Base-by-base conservation (phyloP, 1,140 invertebrate genomes). In the Papilio machaon region DNA sequence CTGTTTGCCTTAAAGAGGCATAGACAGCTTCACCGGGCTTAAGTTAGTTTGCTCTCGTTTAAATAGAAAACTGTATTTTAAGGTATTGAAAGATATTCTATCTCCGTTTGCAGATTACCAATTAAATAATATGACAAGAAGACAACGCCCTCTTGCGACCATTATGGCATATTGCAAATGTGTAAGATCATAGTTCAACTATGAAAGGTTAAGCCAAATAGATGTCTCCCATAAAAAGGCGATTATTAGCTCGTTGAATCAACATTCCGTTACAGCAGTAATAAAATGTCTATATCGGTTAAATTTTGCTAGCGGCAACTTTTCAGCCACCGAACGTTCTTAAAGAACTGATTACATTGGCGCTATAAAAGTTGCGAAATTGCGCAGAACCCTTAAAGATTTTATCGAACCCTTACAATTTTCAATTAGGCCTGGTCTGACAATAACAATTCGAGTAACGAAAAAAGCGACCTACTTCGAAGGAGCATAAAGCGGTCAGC, bases 401-500 rank as follows among this genome's bases (percentile, higher is more conserved):
- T 85, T 87, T 85, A 85, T 85, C 86, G 82, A 87, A 84, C 84
- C 88, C 87, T 87, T 88, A 91, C 89, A 88, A 87, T 88, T 90
- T 91, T 89, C 89, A 90, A 91, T 93, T 91, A 84, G 86, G 84
- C 85, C 88, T 90, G 81, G 82, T 84, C 81, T 84, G 92, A 92
- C 91, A 92, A 93, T 91, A 87, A 90, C 86, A 88, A 91, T 92
- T 92, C 89, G 87, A 90, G 90, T 84, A 64, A 85, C 74, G 83
- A 85, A 84, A 86, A 84, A 85, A 81, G 82, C 79, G 43, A 82
- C 79, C 83, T 70, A 88, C 85, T 86, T 83, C 78, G 85, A 85
- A 89, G 91, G 92, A 89, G 83, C 83, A 90, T 91, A 92, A 92
- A 91, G 86, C 88, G 88, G 89, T 91, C 90, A 90, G 91, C 91